Base-by-base conservation (phyloP, 2,888 invertebrate genomes). In the Chorisops tibialis region DNA sequence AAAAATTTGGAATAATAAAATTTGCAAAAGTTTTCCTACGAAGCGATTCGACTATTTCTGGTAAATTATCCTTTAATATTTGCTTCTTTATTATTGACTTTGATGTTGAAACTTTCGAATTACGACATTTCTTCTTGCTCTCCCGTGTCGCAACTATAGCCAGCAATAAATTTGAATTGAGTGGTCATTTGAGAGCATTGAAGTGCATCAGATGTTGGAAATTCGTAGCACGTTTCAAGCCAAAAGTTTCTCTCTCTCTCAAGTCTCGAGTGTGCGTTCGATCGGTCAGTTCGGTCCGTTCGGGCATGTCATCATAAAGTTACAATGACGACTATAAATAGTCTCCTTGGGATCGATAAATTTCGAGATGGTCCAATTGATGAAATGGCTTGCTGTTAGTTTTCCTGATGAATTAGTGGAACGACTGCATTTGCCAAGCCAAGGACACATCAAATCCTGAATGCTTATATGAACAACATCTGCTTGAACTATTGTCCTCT, bases 281-380 rank as follows among this genome's bases (percentile, higher is more conserved):
- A 22, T 54, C 54, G 48, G 16, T 24, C n/a, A 37, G 38, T 52
- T 38, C 45, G n/a, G 59, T 37, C 59, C 39, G 39, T 41, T 59
- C 59, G 18, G 18, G 59, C 52, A 59, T 63, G 63, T 59, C 63
- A 63, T 59, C 63, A 63, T 63, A 63, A 63, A 63, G 51, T 63
- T 48, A 59, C 59, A 63, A 59, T 63, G 52, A 52, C 59, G 59
- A 41, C 63, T 63, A 63, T 63, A 63, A 63, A 63, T 63, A 63
- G 63, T 48, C 38, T 59, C 59, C 52, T 50, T 41, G 54, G 54
- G 54, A 54, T 54, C 54, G 41, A 54, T 54, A 54, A 54, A 54
- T 54, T 41, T 21, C 54, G 54, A 54, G 41, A 54, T 41, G 54
- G n/a, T 54, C 21, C 54, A 54, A 54, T 41, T 54, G 54, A 54